phyloP scores from a whole-genome alignment of 2,797 vertebrate genomes.

The Halcyon badia region DNA sequence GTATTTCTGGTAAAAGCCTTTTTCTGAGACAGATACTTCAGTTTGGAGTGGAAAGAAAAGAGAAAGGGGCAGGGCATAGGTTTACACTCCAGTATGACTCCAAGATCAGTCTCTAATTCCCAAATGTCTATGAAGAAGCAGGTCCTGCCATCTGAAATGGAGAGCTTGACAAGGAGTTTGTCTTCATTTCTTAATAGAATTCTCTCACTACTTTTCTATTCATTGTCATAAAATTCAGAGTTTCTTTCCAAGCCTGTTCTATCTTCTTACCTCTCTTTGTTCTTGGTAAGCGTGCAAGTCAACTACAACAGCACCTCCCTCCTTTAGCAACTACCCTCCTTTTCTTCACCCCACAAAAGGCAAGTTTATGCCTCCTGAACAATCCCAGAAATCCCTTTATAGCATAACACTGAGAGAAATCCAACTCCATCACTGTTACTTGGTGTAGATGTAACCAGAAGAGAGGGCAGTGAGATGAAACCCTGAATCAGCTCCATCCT shows the following conservation, averaged over 20 bases:
- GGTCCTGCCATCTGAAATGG: not conserved
- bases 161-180: not conserved
- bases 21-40: not conserved
- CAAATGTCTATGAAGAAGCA: not conserved
- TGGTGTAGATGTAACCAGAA: not conserved
- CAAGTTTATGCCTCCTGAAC: not conserved
- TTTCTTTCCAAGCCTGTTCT: not conserved
- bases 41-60: not conserved
- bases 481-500: not conserved
- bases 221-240: not conserved
- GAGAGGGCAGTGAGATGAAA: not conserved
- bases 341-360: not conserved
- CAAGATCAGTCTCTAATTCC: not conserved
- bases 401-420: not conserved
- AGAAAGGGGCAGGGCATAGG: not conserved
- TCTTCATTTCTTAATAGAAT: not conserved
- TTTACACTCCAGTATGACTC: not conserved
- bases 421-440: not conserved
- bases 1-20: not conserved
- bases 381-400: not conserved
- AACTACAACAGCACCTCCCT: not conserved
- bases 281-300: not conserved
- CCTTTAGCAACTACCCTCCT: not conserved
- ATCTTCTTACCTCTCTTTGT: not conserved
- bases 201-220: not conserved